Percentiles rank a stretch among this genome's conserved stretches.
Evolutionary conservation across 2,113 vertebrate genomes (phyloP).

Genomic region (Gavialis gangeticus): DNA sequence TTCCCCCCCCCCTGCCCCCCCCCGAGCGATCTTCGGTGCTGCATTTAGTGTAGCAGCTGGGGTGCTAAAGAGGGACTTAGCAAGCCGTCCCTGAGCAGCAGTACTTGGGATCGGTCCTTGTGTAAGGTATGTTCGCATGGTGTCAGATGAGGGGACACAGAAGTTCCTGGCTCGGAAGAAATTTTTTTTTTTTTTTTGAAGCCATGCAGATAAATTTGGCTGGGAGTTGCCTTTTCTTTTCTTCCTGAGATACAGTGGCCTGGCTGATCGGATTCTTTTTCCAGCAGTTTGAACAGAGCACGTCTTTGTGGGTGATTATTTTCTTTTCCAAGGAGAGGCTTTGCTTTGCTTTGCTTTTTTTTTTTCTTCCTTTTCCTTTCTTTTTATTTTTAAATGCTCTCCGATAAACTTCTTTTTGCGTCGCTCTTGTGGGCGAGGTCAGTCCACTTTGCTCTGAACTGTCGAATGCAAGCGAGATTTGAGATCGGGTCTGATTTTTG

Average conservation of each 20-base stretch:
- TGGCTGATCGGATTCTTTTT: conserved; percentile 58
- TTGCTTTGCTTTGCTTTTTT: neutral
- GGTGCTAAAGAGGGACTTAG: neutral
- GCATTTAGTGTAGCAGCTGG: neutral
- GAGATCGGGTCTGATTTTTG: neutral
- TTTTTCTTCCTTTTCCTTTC: neutral
- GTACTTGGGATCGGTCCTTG: neutral
- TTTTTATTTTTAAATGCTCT: neutral
- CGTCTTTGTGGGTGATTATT: conserved; percentile 59
- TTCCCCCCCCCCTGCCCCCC: neutral
- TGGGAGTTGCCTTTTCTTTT: conserved; percentile 52
- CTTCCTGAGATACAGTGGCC: conserved; percentile 68
- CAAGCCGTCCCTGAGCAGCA: neutral
- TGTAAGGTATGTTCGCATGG: conserved; percentile 61
- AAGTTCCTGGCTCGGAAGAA: conserved; percentile 47
- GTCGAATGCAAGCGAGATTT: conserved; percentile 37
- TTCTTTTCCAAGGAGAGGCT: neutral
- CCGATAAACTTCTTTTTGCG: conserved; percentile 43
- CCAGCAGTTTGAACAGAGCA: conserved; percentile 50
- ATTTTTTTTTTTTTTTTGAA: neutral
- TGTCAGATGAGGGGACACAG: neutral
- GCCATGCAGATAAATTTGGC: conserved; percentile 59
- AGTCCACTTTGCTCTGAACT: conserved; percentile 24
- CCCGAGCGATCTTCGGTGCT: neutral
- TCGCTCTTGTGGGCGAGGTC: neutral